Conservation (phyloP, 2,797 vertebrate genomes). For the Sylvia borin region DNA sequence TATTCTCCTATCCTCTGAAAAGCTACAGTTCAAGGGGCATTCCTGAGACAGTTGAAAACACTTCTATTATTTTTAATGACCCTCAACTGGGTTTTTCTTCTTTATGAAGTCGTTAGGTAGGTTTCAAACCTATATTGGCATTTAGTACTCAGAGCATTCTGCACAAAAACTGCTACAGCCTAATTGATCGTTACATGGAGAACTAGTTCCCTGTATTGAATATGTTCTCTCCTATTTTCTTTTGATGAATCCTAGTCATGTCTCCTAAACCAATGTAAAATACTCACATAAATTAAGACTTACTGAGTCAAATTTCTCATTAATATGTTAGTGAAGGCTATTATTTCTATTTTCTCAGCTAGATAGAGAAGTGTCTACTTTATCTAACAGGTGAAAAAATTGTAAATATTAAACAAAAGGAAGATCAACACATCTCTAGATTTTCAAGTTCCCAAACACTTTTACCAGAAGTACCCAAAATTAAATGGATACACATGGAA, state of each 20-base stretch:
- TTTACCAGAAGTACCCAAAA: neutral
- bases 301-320: neutral
- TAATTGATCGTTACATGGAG: conserved; percentile 21
- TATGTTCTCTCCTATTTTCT: neutral
- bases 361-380: neutral
- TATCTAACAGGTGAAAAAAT: neutral
- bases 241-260: neutral
- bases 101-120: neutral
- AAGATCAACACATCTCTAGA: neutral
- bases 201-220: neutral
- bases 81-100: neutral
- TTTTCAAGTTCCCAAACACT: neutral
- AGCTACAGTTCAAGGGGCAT: neutral
- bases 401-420: neutral
- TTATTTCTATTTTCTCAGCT: neutral
- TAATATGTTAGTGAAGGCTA: neutral
- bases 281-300: conserved; percentile 18
- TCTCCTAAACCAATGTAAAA: conserved; percentile 30
- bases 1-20: neutral
- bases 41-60: neutral
- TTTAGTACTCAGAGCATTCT: neutral
- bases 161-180: neutral
- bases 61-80: neutral
- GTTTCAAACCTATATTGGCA: neutral
- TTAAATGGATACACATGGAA: neutral